Evolutionary conservation across 2,113 vertebrate genomes (phyloP), one percentile per base, ranked within the genome.

Genomic region (Garra rufa): DNA sequence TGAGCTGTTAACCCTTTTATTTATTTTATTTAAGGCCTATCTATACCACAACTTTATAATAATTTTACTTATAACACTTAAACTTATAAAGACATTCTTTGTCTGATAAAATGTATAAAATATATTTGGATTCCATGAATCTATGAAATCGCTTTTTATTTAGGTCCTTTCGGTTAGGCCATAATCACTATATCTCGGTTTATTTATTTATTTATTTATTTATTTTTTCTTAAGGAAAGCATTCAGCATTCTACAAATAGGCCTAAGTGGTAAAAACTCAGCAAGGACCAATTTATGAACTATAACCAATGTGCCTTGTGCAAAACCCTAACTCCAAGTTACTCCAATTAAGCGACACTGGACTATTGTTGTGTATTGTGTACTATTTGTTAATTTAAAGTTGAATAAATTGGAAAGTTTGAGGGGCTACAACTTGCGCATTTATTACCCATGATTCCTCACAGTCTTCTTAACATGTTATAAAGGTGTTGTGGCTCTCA

Each of bases 381-480:
- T 19, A 1, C 28, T 67, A 7, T 17, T 65, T 14, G 61, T 65
- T 61, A 4, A 61, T 13, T 61, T 61, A 28, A 14, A 28, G 15
- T 6, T 55, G 1, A 48, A 8, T 28, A 76, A 76, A 9, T 10
- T 28, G 21, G 19, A 52, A 10, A 11, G 26, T 76, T 7, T 52
- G 46, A 41, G 19, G 10, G 50, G 41, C 17, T 28, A 38, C 74
- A 17, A 19, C 6, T 44, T 71, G 69, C 21, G 21, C 38, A 15
- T 74, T 48, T 28, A n/a, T 26, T 30, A 10, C 9, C 11, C 50
- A 24, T 41, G 48, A 4, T n/a, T 82, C 11, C 28, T 19, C 52
- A n/a, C 67, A 48, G 34, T 86, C 10, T 70, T 55, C 43, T 76
- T 9, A n/a, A 21, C 46, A 76, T 71, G 19, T 44, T 38, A 28